A percentile compares a stretch with the other conserved stretches of the same genome.
phyloP scores from a whole-genome alignment of 2,888 invertebrate species.

The Synanthedon tipuliformis region DNA sequence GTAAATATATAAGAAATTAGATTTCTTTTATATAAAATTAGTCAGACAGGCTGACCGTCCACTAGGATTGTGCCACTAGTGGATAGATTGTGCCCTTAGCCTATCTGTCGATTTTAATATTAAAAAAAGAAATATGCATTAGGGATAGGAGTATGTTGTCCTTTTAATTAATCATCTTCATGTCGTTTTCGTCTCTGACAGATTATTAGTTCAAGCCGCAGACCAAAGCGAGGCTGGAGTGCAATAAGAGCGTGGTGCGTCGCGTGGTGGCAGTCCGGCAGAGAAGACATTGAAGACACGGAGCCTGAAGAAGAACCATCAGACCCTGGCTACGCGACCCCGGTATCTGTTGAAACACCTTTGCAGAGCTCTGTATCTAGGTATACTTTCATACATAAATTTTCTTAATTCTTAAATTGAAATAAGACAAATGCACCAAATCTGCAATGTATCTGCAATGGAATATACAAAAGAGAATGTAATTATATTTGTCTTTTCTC shows the following conservation, averaged over 20 bases:
- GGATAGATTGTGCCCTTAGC: too few species aligned
- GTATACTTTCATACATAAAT: constrained; percentile 25
- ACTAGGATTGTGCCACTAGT: too few species aligned
- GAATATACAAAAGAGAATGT: constrained; percentile 2
- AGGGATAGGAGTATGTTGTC: too few species aligned
- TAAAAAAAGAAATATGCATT: too few species aligned
- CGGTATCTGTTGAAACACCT: constrained; percentile 87
- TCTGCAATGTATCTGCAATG: too few species aligned
- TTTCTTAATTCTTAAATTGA: too few species aligned
- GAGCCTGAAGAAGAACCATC: constrained; percentile 83
- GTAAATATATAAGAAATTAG: too few species aligned
- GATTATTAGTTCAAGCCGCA: constrained; percentile 26
- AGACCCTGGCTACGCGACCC: constrained; percentile 81
- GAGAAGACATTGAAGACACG: constrained; percentile 84
- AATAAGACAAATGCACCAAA: too few species aligned
- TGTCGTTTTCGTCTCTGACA: constrained; percentile 9
- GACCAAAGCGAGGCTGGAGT: constrained; percentile 56
- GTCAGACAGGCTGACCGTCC: too few species aligned
- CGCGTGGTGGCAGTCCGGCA: constrained; percentile 91
- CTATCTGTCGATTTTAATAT: too few species aligned
- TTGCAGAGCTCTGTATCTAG: constrained; percentile 87
- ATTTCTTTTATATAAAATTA: too few species aligned
- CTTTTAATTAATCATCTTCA: too few species aligned
- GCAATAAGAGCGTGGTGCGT: constrained; percentile 82
- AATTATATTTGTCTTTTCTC: constrained; percentile 4